Evolutionary conservation across 2,888 invertebrate species (phyloP).

Genomic region (Parapristionchus giblindavisi): DNA sequence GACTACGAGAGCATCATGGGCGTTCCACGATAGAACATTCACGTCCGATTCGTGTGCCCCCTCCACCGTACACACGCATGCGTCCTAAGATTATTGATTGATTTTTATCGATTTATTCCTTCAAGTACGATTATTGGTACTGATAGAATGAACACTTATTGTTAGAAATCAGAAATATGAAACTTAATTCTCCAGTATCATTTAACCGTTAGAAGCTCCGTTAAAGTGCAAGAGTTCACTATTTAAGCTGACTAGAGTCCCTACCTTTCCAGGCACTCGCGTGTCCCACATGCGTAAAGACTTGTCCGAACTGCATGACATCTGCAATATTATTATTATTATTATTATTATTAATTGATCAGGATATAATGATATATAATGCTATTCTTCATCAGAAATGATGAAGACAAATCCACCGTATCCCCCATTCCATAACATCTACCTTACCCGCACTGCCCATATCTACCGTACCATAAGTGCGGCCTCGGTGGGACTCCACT

Average conservation of each 20-base stretch:
- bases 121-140: no score
- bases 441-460: background rate
- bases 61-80: constrained; percentile 87
- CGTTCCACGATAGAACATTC: constrained; percentile 98
- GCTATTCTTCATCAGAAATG: no score
- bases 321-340: constrained; percentile 12
- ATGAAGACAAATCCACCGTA: no score
- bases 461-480: constrained; percentile 76
- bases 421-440: background rate
- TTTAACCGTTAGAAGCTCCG: no score
- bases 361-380: no score
- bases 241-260: no score
- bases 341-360: background rate
- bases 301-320: constrained; percentile 37
- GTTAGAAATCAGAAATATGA: no score
- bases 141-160: no score
- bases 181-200: no score
- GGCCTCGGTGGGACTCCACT: constrained; percentile 95
- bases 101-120: no score
- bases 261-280: constrained; percentile 25
- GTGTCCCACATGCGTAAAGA: constrained; percentile 35
- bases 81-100: constrained; percentile 76
- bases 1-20: constrained; percentile 80
- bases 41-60: constrained; percentile 87
- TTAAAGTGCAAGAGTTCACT: no score